These are phyloP conservation scores for Suillia variegata DNA, from an alignment of 2,888 invertebrate species.

Conservation along the genomic window DNA sequence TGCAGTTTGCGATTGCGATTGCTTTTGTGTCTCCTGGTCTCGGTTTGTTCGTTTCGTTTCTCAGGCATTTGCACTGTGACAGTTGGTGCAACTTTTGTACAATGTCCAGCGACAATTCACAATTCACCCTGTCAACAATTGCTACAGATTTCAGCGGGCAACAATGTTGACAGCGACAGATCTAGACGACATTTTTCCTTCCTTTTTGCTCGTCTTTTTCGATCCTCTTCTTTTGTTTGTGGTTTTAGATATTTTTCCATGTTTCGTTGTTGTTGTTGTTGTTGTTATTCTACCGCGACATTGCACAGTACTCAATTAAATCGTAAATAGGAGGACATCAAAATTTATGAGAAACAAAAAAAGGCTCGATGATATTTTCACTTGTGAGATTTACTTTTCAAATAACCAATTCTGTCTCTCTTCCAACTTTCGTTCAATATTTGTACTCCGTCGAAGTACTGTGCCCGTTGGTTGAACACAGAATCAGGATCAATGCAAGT, in stretches of 20 bases:
- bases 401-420: too few relatives aligned
- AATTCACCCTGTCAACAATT: constrained; percentile 41
- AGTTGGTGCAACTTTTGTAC: constrained; percentile 28
- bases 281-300: too few relatives aligned
- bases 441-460: too few relatives aligned
- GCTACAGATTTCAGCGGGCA: constrained; percentile 42
- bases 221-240: neutral
- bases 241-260: neutral
- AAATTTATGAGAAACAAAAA: too few relatives aligned
- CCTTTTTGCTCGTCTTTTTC: neutral
- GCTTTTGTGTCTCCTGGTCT: neutral
- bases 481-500: constrained; percentile 1
- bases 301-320: too few relatives aligned
- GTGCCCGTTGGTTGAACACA: too few relatives aligned
- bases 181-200: constrained; percentile 41
- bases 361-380: too few relatives aligned
- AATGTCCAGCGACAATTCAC: constrained; percentile 26
- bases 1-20: too few relatives aligned
- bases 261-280: constrained; percentile 11
- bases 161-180: constrained; percentile 54
- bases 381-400: too few relatives aligned
- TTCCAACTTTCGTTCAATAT: too few relatives aligned
- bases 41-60: constrained; percentile 9
- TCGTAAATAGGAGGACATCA: neutral
- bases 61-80: constrained; percentile 18